These are phyloP conservation scores for Chelon auratus DNA, from an alignment of 2,797 vertebrate species.

Conservation along the genomic window DNA sequence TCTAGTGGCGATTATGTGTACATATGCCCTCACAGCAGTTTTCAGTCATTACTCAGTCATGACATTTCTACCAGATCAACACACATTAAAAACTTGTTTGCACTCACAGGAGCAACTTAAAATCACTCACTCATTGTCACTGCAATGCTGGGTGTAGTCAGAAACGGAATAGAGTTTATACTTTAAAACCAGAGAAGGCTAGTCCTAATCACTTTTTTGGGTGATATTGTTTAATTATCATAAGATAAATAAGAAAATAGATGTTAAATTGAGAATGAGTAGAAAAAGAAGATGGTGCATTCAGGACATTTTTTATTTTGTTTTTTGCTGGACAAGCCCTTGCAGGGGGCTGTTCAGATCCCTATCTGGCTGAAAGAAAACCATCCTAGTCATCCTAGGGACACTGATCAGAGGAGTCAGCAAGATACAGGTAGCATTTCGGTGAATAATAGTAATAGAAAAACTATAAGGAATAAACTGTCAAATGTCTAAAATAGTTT, in stretches of 20 bases:
- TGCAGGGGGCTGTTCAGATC: too few species aligned
- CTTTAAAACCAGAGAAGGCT: neutral
- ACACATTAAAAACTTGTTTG: too few species aligned
- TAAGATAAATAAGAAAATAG: constrained; percentile 33
- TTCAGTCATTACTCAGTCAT: neutral
- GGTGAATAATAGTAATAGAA: constrained; percentile 5
- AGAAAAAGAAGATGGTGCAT: too few species aligned
- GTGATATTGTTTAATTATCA: too few species aligned
- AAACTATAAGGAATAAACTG: constrained; percentile 6
- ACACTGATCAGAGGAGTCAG: constrained; percentile 15
- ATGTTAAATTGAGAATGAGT: neutral
- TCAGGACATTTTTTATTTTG: too few species aligned
- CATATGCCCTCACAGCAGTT: neutral
- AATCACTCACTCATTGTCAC: too few species aligned
- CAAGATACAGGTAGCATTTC: constrained; percentile 11
- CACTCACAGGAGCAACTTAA: too few species aligned
- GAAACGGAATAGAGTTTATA: neutral
- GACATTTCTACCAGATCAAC: too few species aligned
- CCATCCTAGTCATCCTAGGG: constrained; percentile 34
- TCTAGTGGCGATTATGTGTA: neutral
- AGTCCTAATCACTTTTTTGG: neutral
- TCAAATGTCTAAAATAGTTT: neutral
- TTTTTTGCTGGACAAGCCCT: too few species aligned
- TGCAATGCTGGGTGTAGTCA: too few species aligned
- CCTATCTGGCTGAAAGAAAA: constrained; percentile 57